Percentiles rank a stretch among this genome's conserved stretches.
Evolutionary conservation across 2,113 vertebrate genomes (phyloP).

Genomic region (Thunnus maccoyii): DNA sequence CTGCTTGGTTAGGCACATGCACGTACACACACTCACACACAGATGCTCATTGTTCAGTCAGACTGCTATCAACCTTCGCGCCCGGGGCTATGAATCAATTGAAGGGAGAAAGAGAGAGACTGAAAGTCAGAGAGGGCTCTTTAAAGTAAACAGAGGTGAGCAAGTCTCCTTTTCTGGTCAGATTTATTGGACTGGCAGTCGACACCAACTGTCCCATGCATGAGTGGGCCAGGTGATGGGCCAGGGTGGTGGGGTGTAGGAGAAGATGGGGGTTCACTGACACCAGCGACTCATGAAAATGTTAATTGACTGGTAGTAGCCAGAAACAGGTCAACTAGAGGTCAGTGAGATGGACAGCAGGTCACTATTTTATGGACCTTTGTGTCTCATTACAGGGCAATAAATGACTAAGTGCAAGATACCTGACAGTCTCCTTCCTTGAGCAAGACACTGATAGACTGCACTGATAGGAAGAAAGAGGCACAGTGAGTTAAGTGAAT

Average conservation of each 20-base stretch:
- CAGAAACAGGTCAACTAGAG: slow-evolving; percentile 76
- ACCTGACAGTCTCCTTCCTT: neutral
- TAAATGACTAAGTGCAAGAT: slow-evolving; percentile 3
- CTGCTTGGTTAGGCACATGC: slow-evolving; percentile 62
- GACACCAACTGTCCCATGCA: slow-evolving; percentile 77
- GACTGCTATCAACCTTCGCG: slow-evolving; percentile 87
- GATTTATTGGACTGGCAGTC: slow-evolving; percentile 84
- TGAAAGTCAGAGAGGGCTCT: slow-evolving; percentile 75
- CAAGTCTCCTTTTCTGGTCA: slow-evolving; percentile 86
- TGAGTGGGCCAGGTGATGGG: slow-evolving; percentile 82
- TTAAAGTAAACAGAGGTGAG: slow-evolving; percentile 88
- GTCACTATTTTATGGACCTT: slow-evolving; percentile 43
- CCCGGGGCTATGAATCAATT: slow-evolving; percentile 89
- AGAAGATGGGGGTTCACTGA: slow-evolving; percentile 45
- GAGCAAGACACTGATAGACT: neutral
- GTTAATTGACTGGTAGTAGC: slow-evolving; percentile 77
- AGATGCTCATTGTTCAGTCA: slow-evolving; percentile 84
- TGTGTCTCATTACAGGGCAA: slow-evolving; percentile 15
- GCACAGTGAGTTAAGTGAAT: neutral
- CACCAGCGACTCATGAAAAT: slow-evolving; percentile 63
- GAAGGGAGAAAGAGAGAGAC: slow-evolving; percentile 77
- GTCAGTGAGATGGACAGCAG: slow-evolving; percentile 48
- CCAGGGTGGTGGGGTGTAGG: slow-evolving; percentile 66
- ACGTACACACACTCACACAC: slow-evolving; percentile 67
- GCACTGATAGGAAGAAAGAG: neutral